Conservation (phyloP, 2,888 invertebrate species). For the Lacanobia oleracea region DNA sequence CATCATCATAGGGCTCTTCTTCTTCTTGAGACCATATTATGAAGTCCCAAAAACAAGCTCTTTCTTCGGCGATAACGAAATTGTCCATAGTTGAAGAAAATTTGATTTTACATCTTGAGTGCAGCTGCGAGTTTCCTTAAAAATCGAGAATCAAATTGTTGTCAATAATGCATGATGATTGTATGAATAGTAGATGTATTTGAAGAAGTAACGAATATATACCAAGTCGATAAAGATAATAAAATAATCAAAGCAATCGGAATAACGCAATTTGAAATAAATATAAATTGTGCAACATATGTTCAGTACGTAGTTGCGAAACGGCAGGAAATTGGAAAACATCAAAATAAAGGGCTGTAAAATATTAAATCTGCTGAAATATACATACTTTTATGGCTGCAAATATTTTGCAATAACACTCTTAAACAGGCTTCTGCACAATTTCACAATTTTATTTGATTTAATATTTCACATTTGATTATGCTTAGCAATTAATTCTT, state of each 20-base stretch:
- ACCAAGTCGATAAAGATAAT: background rate
- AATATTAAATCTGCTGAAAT: background rate
- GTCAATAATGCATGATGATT: conserved; percentile 62
- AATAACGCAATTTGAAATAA: conserved; percentile 13
- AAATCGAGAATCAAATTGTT: conserved; percentile 54
- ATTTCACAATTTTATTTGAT: background rate
- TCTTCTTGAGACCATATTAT: conserved; percentile 31
- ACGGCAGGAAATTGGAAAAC: background rate
- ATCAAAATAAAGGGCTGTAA: conserved; percentile 2
- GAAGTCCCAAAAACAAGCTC: background rate
- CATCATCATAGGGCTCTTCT: conserved; percentile 50
- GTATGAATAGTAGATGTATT: conserved; percentile 48
- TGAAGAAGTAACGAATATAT: conserved; percentile 11
- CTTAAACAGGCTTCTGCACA: background rate
- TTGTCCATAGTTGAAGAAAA: conserved; percentile 53
- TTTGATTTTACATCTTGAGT: conserved; percentile 49
- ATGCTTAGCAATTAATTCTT: background rate
- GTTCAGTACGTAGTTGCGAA: conserved; percentile 4
- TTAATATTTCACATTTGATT: background rate
- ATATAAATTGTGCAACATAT: conserved; percentile 20
- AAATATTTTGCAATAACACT: conserved; percentile 9
- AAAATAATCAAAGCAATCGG: conserved; percentile 27
- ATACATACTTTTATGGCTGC: background rate
- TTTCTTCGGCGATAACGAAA: conserved; percentile 24
- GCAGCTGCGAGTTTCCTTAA: conserved; percentile 26